phyloP scores from a whole-genome alignment of 2,113 vertebrate species.

The Echinops telfairi region DNA sequence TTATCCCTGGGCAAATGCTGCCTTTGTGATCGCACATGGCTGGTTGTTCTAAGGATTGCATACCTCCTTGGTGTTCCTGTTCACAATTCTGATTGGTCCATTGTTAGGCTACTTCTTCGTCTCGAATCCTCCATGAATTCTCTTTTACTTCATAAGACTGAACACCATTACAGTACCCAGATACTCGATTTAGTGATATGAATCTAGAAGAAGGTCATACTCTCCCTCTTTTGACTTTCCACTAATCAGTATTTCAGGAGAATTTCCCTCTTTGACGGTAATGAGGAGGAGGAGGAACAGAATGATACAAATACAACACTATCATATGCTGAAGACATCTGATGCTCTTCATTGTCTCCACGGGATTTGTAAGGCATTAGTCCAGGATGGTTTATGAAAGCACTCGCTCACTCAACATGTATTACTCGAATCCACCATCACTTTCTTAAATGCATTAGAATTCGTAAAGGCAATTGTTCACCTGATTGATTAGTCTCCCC shows the following conservation, averaged over 20 bases:
- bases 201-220: neutral
- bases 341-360: neutral
- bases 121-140: constrained; percentile 32
- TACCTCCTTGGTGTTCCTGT: too few species aligned
- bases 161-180: neutral
- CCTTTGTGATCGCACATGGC: too few species aligned
- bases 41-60: too few species aligned
- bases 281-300: neutral
- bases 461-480: neutral
- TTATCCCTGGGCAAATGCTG: too few species aligned
- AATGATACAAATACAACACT: neutral
- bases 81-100: too few species aligned
- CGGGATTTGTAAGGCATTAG: neutral
- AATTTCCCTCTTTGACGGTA: constrained; percentile 35
- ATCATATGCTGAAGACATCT: neutral
- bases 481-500: neutral
- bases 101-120: neutral
- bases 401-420: constrained; percentile 50
- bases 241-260: neutral
- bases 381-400: constrained; percentile 20
- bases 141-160: constrained; percentile 50
- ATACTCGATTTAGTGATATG: neutral
- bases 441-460: constrained; percentile 37
- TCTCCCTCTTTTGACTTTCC: neutral
- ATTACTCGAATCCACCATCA: constrained; percentile 43